Evolutionary conservation across 1,140 invertebrate genomes (phyloP), one percentile per base, ranked within the genome.

Genomic region (Sycobia sp.): DNA sequence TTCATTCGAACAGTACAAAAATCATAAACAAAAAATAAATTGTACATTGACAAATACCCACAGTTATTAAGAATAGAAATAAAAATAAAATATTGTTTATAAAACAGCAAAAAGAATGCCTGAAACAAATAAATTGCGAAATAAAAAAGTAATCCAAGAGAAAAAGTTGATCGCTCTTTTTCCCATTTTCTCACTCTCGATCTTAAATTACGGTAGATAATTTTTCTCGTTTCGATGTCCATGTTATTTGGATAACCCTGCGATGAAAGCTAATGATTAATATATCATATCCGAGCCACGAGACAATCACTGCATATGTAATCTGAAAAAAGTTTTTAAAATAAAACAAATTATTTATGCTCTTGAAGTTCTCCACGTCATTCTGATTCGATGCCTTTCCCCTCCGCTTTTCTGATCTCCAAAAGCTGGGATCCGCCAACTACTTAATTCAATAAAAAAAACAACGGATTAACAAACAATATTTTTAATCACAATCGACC

Each of bases 281-380:
- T 75, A 73, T 79, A 86, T 86, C 85, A 87, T 86, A 87, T 86
- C 85, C 85, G 85, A 87, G 85, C 84, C 85, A 85, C 77, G 74
- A 81, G 73, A 77, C 73, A 70, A 61, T 69, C 27, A 23, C 13
- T 43, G 25, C 3, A 1, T 1, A 9, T 41, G 27, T 32, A 25
- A 47, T 51, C 46, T 18, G 54, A 57, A 14, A 39, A 56, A 61
- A 3, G 14, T 22, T 46, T 63, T 46, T 44, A 63, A 62, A 56
- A 41, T 47, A 63, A 34, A 20, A 51, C 38, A 50, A 14, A 36
- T 20, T 36, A 1, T 50, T 34, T 13, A 32, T 44, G 16, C 22
- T 32, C 29, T 16, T 59, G 51, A 57, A n/a, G 59, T 32, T 62
- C 10, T 59, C 32, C 38, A 13, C 10, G 20, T 57, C 16, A 3